Evolutionary conservation across 2,797 vertebrate species (phyloP).

Genomic region (Takifugu ocellatus): DNA sequence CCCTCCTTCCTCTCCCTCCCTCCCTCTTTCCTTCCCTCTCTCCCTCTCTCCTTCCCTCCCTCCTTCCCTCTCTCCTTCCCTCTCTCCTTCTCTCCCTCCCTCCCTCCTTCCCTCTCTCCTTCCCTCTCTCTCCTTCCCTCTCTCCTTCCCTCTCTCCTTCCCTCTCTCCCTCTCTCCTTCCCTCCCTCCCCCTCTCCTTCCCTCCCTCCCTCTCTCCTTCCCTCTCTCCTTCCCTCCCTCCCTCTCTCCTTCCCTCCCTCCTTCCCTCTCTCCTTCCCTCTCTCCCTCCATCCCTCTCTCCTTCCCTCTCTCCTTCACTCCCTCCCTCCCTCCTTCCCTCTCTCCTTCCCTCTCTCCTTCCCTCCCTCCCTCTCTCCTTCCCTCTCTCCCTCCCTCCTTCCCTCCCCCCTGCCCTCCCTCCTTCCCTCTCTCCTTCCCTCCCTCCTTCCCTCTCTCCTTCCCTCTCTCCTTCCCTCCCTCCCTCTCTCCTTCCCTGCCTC

Average conservation of each 20-base stretch:
- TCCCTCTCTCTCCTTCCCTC: not conserved
- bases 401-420: not conserved
- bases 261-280: not conserved
- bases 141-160: too few species aligned
- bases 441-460: constrained; percentile 6
- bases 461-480: constrained; percentile 11
- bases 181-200: constrained; percentile 16
- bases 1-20: constrained; percentile 10
- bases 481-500: constrained; percentile 19
- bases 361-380: not conserved
- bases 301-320: constrained; percentile 10
- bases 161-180: constrained; percentile 4
- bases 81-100: not conserved
- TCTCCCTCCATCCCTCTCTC: constrained; percentile 2
- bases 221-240: constrained; percentile 11
- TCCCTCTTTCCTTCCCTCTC: not conserved
- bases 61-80: constrained; percentile 15
- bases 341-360: constrained; percentile 6
- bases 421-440: constrained; percentile 11
- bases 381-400: not conserved
- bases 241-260: constrained; percentile 3
- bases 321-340: not conserved
- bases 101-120: constrained; percentile 14
- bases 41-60: constrained; percentile 15
- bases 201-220: not conserved